A percentile compares a stretch with the other conserved stretches of the same genome.
Conservation (phyloP, 2,888 invertebrate genomes). For the Watsonalla binaria region DNA sequence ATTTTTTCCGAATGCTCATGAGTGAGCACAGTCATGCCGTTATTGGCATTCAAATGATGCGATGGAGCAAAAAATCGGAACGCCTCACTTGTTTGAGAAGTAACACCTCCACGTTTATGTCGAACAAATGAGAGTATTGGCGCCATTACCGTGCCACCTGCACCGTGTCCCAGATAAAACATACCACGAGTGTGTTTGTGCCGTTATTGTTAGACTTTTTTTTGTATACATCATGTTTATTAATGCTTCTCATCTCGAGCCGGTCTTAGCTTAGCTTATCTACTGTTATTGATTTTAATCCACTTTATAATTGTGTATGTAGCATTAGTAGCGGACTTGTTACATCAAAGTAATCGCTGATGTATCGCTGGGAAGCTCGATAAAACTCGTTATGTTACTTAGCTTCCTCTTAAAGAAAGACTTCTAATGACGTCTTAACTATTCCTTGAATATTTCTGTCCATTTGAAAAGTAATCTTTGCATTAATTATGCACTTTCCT, state of each 20-base stretch:
- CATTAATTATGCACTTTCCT: not conserved
- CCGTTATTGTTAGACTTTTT: constrained; percentile 54
- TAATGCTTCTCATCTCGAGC: constrained; percentile 31
- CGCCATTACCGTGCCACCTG: constrained; percentile 48
- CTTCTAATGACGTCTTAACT: constrained; percentile 1
- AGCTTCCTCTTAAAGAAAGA: not conserved
- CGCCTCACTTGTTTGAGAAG: constrained; percentile 45
- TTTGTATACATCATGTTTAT: constrained; percentile 29
- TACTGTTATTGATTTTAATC: constrained; percentile 21
- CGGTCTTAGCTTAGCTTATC: constrained; percentile 26
- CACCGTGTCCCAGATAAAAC: constrained; percentile 44
- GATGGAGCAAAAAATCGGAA: constrained; percentile 55
- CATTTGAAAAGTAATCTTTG: constrained; percentile 3
- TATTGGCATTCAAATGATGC: constrained; percentile 64
- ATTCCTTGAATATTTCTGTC: not conserved
- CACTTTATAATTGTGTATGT: constrained; percentile 14
- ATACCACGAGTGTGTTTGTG: constrained; percentile 39
- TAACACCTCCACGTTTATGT: constrained; percentile 41
- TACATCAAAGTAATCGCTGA: constrained; percentile 1
- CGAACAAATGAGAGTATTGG: constrained; percentile 56
- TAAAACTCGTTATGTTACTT: not conserved
- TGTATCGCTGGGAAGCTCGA: not conserved
- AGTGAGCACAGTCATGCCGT: constrained; percentile 51
- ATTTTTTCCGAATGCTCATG: constrained; percentile 53
- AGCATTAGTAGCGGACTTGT: constrained; percentile 1